Conservation (phyloP, 1,140 invertebrate genomes). For the Macrobrachium nipponense region DNA sequence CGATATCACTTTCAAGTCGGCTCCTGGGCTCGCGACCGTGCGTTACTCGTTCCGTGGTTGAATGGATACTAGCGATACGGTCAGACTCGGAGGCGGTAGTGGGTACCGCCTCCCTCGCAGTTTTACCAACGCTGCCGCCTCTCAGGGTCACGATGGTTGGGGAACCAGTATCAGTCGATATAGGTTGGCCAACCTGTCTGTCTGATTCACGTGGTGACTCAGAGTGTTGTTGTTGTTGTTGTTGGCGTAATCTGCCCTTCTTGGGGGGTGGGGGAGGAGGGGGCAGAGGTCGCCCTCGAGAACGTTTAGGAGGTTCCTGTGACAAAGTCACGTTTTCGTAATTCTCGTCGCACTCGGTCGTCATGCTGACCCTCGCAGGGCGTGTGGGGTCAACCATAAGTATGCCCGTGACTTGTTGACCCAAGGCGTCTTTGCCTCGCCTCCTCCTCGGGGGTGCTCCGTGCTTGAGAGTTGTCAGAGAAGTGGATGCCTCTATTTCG, state of each 20-base stretch:
- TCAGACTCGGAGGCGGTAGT: neutral
- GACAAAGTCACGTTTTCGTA: constrained; percentile 53
- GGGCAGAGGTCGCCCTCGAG: constrained; percentile 50
- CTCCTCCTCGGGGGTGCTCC: neutral
- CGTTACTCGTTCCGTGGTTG: constrained; percentile 13
- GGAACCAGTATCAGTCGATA: neutral
- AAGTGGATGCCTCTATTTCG: neutral
- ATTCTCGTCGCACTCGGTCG: constrained; percentile 41
- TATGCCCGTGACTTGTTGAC: neutral
- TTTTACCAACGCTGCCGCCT: constrained; percentile 30
- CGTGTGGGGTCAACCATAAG: constrained; percentile 3
- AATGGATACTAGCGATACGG: constrained; percentile 30
- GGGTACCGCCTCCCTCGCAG: constrained; percentile 16
- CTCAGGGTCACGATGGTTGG: neutral
- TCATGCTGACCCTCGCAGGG: constrained; percentile 21
- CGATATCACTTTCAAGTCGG: constrained; percentile 49
- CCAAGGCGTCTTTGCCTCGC: neutral
- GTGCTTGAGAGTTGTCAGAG: constrained; percentile 7
- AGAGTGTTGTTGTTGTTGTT: neutral
- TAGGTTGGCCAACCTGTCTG: constrained; percentile 35
- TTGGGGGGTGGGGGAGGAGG: constrained; percentile 55
- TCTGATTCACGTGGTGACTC: constrained; percentile 4
- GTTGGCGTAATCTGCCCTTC: constrained; percentile 31
- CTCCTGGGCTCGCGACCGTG: neutral
- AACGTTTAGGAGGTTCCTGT: constrained; percentile 11